A percentile compares a stretch with the other conserved stretches of the same genome.
phyloP scores from a whole-genome alignment of 2,888 invertebrate genomes.

The Metellina segmentata region DNA sequence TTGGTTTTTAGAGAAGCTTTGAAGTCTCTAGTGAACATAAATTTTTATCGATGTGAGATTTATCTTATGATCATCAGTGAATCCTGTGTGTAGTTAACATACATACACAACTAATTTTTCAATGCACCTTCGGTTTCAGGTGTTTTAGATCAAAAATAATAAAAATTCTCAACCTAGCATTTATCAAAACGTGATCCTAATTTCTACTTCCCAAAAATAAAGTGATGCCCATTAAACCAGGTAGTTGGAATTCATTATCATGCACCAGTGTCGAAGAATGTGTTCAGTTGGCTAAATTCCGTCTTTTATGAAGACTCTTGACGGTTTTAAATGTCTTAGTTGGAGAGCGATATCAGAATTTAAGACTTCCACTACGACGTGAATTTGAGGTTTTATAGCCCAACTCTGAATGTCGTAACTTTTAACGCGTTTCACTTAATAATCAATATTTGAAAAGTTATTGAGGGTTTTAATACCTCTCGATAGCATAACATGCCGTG shows the following conservation, averaged over 20 bases:
- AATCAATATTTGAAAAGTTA: slow-evolving; percentile 5
- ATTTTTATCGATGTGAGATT: too few species aligned
- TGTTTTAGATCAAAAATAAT: too few species aligned
- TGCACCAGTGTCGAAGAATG: background rate
- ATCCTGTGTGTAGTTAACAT: too few species aligned
- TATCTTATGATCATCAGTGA: too few species aligned
- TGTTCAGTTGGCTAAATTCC: background rate
- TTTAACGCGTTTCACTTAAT: slow-evolving; percentile 14
- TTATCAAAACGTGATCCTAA: too few species aligned
- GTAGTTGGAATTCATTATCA: slow-evolving; percentile 21
- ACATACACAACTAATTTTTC: too few species aligned
- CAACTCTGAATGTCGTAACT: slow-evolving; percentile 10
- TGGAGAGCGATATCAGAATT: background rate
- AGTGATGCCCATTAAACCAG: slow-evolving; percentile 13
- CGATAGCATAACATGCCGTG: too few species aligned
- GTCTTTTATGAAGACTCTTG: slow-evolving; percentile 8
- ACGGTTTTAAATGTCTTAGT: background rate
- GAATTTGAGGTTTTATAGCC: slow-evolving; percentile 12
- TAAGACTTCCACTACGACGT: background rate
- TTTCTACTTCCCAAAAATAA: too few species aligned
- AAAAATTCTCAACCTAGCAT: too few species aligned
- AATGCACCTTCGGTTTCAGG: too few species aligned
- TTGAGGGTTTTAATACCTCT: background rate
- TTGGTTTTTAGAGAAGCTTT: too few species aligned
- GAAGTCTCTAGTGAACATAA: too few species aligned